A percentile compares a stretch with the other conserved stretches of the same genome.
Conservation (phyloP, 2,888 invertebrate species). For the Drosophila niveifrons region DNA sequence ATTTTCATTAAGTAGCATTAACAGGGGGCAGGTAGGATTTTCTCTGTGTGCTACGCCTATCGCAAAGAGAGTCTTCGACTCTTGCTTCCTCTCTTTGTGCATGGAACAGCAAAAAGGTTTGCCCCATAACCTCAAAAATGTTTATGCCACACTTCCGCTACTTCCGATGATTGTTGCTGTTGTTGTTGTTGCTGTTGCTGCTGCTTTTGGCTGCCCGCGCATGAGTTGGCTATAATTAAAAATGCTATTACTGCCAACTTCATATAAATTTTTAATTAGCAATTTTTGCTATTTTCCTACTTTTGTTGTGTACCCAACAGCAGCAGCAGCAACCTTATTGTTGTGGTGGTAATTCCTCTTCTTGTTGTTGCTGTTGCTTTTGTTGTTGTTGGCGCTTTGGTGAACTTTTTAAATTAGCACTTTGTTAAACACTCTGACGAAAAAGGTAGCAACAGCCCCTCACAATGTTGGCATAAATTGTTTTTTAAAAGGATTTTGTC, state of each 20-base stretch:
- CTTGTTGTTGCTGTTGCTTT: constrained; percentile 40
- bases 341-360: constrained; percentile 50
- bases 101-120: constrained; percentile 70
- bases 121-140: constrained; percentile 74
- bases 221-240: constrained; percentile 83
- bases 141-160: constrained; percentile 77
- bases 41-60: constrained; percentile 22
- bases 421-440: constrained; percentile 82
- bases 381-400: constrained; percentile 50
- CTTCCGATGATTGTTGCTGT: constrained; percentile 52
- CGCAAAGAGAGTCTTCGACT: not conserved
- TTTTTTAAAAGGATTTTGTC: constrained; percentile 80
- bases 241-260: constrained; percentile 84
- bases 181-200: constrained; percentile 44
- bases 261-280: constrained; percentile 85
- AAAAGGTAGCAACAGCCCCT: constrained; percentile 67
- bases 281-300: constrained; percentile 84
- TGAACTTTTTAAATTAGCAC: constrained; percentile 84
- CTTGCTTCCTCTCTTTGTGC: not conserved
- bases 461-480: constrained; percentile 74
- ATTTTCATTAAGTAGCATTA: constrained; percentile 59
- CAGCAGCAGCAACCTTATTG: constrained; percentile 35
- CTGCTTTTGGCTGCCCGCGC: constrained; percentile 65
- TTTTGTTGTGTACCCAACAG: constrained; percentile 59
- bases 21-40: constrained; percentile 34